These are phyloP conservation scores for Agrochola lota DNA, from an alignment of 2,888 invertebrate genomes.

Conservation along the genomic window DNA sequence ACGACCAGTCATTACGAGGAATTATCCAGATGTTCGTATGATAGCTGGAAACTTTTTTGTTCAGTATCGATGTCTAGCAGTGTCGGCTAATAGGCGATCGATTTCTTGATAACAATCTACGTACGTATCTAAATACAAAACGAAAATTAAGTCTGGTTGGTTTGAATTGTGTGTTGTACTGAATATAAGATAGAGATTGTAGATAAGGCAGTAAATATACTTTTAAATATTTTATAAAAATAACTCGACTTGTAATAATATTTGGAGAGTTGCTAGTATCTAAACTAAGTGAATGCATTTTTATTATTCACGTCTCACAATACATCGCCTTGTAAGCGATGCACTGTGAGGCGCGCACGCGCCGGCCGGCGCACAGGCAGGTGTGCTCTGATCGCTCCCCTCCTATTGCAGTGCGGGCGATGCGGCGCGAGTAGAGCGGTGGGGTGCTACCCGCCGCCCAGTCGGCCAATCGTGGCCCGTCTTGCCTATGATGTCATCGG, in stretches of 20 bases:
- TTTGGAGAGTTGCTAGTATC: slow-evolving; percentile 74
- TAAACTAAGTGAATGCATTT: slow-evolving; percentile 34
- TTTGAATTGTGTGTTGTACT: slow-evolving; percentile 15
- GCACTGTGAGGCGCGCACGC: slow-evolving; percentile 70
- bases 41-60: slow-evolving; percentile 62
- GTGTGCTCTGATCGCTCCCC: slow-evolving; percentile 87
- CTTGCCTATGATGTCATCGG: slow-evolving; percentile 98
- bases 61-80: slow-evolving; percentile 64
- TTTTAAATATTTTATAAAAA: neutral
- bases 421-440: slow-evolving; percentile 88
- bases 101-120: slow-evolving; percentile 78
- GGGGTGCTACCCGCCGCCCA: slow-evolving; percentile 91
- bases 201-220: neutral
- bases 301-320: slow-evolving; percentile 40
- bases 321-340: slow-evolving; percentile 55
- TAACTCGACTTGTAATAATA: slow-evolving; percentile 9
- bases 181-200: slow-evolving; percentile 23
- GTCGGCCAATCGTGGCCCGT: slow-evolving; percentile 95
- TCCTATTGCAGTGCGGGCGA: slow-evolving; percentile 89
- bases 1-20: slow-evolving; percentile 73
- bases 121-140: slow-evolving; percentile 53
- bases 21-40: slow-evolving; percentile 66
- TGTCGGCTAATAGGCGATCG: slow-evolving; percentile 72
- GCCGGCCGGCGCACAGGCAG: slow-evolving; percentile 79
- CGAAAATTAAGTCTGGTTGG: slow-evolving; percentile 56